Evolutionary conservation across 2,113 vertebrate genomes (phyloP), one percentile per base, ranked within the genome.

Genomic region (Peromyscus polionotus): DNA sequence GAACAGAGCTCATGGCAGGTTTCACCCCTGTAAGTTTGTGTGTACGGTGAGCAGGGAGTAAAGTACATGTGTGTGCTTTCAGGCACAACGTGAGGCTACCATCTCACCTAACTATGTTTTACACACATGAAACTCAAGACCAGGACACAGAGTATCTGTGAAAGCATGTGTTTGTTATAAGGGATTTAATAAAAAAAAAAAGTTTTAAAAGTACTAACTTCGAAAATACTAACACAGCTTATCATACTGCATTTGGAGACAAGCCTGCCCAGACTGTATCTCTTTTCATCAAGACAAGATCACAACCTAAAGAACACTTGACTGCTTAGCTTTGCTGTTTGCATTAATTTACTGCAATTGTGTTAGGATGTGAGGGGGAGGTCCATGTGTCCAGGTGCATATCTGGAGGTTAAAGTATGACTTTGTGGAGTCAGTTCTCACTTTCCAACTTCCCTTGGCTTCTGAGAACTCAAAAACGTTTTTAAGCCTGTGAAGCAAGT

Each of bases 1-100:
- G 65, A 94, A 80, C 51, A 11, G 48, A 4, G 63, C 63, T 87
- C 16, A 72, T 51, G 93, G 81, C 57, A 75, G 3, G 48, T 72
- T 72, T 94, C 24, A 67, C n/a, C 4, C 3, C 3, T 73, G 33
- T 54, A 28, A 67, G 9, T 88, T 85, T 20, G 28, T 33, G 33
- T 26, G 7, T 16, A 85, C 24, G 8, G 42, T 17, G 33, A 7
- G 8, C 26, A 86, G 61, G 8, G 16, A n/a, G 22, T 26, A 8
- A 1, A 11, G 10, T 9, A 8, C 14, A 12, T 0, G 0, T 16
- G 45, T 68, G 17, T 14, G 0, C 10, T 51, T 51, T 33, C 6
- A 7, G 10, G 0, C 63, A 10, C 4, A 87, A 20, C 59, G 86
- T 12, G 4, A 76, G 48, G 2, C 75, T 16, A 92, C 65, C 1